Conservation (phyloP, 2,113 vertebrate species). For the Crotalus helleri region DNA sequence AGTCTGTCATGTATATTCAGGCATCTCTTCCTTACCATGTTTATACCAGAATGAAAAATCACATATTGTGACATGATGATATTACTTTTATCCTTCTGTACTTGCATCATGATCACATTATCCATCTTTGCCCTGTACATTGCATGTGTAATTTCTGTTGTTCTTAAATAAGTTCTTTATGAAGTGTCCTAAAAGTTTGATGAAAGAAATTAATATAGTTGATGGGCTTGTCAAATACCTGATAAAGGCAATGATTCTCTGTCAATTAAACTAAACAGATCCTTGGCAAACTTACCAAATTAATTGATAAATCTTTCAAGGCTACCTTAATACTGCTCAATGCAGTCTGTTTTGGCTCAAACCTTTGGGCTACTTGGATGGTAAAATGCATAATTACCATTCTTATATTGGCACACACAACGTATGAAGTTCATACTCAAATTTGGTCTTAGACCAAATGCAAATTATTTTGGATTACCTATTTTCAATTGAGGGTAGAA, state of each 20-base stretch:
- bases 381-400: not conserved
- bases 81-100: not conserved
- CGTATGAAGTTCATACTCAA: not conserved
- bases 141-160: not conserved
- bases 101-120: not conserved
- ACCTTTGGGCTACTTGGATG: not conserved
- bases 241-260: not conserved
- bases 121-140: not conserved
- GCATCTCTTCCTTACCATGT: not conserved
- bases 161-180: not conserved
- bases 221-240: not conserved
- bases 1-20: not conserved
- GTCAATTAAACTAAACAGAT: not conserved
- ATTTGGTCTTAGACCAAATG: not conserved
- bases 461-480: constrained; percentile 19
- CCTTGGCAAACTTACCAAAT: not conserved
- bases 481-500: constrained; percentile 1
- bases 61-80: not conserved
- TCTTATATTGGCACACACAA: not conserved
- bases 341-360: not conserved
- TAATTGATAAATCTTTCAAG: not conserved
- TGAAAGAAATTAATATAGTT: not conserved
- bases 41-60: not conserved
- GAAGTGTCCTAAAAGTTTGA: not conserved
- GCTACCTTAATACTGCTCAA: not conserved